Evolutionary conservation across 2,113 vertebrate genomes (phyloP).

Genomic region (Cygnus atratus): DNA sequence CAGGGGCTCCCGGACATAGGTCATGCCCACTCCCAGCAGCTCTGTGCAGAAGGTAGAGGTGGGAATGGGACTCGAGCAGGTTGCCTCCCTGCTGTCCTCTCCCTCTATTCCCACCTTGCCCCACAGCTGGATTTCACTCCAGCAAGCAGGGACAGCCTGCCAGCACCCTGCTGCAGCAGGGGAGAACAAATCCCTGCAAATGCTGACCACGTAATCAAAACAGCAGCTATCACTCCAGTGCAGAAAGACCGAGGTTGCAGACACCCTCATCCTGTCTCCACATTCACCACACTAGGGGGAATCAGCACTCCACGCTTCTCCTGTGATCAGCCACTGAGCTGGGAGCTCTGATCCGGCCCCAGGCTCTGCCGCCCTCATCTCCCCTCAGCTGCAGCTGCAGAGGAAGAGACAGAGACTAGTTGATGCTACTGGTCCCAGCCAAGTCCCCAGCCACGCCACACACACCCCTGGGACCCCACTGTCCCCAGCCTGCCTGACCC

Average conservation of each 20-base stretch:
- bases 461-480: not conserved
- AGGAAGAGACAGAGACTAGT: not conserved
- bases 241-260: not conserved
- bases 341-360: not conserved
- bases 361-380: rapidly evolving
- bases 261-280: not conserved
- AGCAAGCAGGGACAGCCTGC: rapidly evolving
- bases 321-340: not conserved
- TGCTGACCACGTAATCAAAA: rapidly evolving
- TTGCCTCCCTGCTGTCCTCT: rapidly evolving
- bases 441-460: not conserved
- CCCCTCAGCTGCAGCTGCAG: not conserved
- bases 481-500: too few species aligned
- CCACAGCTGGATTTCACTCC: not conserved
- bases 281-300: slow-evolving; percentile 66
- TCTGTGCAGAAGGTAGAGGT: rapidly evolving
- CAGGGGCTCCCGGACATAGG: not conserved
- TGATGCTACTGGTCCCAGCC: not conserved
- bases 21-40: not conserved
- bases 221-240: rapidly evolving
- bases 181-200: rapidly evolving
- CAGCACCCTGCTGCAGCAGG: not conserved
- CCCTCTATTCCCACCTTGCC: rapidly evolving
- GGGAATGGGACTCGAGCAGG: not conserved
- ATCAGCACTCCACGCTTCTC: slow-evolving; percentile 42